Base-by-base conservation (phyloP, 1,140 invertebrate genomes). In the Wasmannia auropunctata region DNA sequence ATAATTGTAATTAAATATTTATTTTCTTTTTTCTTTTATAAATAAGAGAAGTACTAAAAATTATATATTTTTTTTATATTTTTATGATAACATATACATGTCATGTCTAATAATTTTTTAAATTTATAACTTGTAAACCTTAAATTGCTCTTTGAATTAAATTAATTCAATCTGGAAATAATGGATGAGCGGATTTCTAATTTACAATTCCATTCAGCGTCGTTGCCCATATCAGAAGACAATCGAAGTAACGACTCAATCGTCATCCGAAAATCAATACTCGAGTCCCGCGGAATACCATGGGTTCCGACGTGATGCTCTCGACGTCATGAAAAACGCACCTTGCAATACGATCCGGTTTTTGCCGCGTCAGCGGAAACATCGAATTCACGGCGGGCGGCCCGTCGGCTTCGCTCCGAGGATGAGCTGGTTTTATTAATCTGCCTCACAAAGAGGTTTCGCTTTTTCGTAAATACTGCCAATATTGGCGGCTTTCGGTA, bases 401-500 rank as follows among this genome's bases (percentile, higher is more conserved):
- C 83, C 88, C 88, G 62, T 77, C 85, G 89, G 87, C 91, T 92
- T 94, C 93, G 88, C 91, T 81, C 74, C 63, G 88, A 87, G 92
- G 94, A 94, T 95, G 88, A 95, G 93, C 94, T 93, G 94, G 77
- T 92, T 94, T 95, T 95, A 95, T 95, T 95, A 95, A 95, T 94
- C 93, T 91, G 86, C 65, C 90, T 91, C 85, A 90, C 92, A 91
- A 93, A 93, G 91, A 89, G 91, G 76, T 88, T 90, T 91, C 85
- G 80, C 65, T 91, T 90, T 92, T 89, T 92, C 88, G 88, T 88
- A 92, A 93, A 93, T 93, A 92, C 86, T 85, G 72, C 88, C 90
- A 90, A 93, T 91, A 92, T 89, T 85, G 72, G 77, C 74, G 84
- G 77, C 76, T 85, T 72, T 75, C 69, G 76, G 83, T 56, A 40